These are phyloP conservation scores for Salpingus planirostris DNA, from an alignment of 2,888 invertebrate genomes.

Conservation along the genomic window DNA sequence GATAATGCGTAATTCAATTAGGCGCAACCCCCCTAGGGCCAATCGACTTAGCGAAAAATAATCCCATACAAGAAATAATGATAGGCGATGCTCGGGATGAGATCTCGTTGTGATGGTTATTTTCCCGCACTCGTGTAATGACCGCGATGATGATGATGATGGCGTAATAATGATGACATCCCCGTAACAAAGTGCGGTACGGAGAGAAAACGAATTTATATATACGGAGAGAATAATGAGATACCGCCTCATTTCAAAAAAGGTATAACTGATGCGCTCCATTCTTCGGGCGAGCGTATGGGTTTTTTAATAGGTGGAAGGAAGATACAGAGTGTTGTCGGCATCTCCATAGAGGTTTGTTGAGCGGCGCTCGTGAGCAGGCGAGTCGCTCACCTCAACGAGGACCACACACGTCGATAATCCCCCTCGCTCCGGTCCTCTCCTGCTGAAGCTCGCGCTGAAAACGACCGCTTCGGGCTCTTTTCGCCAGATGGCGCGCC, in stretches of 20 bases:
- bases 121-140: too few species aligned
- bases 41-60: too few species aligned
- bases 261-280: too few species aligned
- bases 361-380: conserved; percentile 37
- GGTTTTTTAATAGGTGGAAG: too few species aligned
- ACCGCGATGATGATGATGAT: too few species aligned
- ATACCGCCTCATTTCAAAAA: conserved; percentile 15
- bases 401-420: conserved; percentile 41
- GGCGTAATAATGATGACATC: conserved; percentile 14
- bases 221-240: conserved; percentile 14
- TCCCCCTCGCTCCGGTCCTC: conserved; percentile 6
- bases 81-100: too few species aligned
- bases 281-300: conserved; percentile 8
- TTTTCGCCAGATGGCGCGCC: conserved; percentile 7
- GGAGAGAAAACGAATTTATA: conserved; percentile 11
- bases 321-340: conserved; percentile 18
- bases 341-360: conserved; percentile 30
- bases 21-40: too few species aligned
- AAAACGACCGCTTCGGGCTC: conserved; percentile 1
- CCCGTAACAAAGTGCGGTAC: conserved; percentile 12
- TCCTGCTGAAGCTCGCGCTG: not conserved
- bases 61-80: too few species aligned
- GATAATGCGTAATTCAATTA: too few species aligned
- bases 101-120: too few species aligned
- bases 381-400: conserved; percentile 35